Conservation (phyloP, 2,888 invertebrate genomes). For the Tortrix viridana region DNA sequence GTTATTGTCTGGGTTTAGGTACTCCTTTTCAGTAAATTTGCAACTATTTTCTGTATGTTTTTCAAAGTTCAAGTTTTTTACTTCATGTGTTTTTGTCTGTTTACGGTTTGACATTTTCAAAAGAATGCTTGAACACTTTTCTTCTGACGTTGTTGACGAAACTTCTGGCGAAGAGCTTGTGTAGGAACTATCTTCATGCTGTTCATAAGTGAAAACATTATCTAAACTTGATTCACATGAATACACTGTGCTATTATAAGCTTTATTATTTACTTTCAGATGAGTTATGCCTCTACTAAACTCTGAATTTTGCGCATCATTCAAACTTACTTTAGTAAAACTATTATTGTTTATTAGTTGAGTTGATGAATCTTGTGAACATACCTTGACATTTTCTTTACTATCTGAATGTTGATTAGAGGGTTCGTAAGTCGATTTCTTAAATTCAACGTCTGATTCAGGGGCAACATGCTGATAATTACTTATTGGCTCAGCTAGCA, state of each 20-base stretch:
- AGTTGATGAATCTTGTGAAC: constrained; percentile 6
- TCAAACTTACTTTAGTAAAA: neutral
- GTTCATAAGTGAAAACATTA: constrained; percentile 53
- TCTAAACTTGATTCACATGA: constrained; percentile 64
- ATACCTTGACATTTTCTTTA: neutral
- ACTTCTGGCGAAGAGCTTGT: constrained; percentile 73
- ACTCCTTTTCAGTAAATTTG: constrained; percentile 69
- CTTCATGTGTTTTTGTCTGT: constrained; percentile 68
- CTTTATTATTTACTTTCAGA: constrained; percentile 30
- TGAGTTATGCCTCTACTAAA: neutral
- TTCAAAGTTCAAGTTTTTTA: constrained; percentile 56
- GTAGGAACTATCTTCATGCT: constrained; percentile 50
- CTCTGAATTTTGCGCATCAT: constrained; percentile 5
- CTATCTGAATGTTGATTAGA: neutral
- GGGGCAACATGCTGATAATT: neutral
- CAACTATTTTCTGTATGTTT: constrained; percentile 54
- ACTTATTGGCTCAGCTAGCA: constrained; percentile 54
- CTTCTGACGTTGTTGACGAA: constrained; percentile 78
- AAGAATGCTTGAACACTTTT: constrained; percentile 67
- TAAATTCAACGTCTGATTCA: constrained; percentile 1
- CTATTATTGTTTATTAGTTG: neutral
- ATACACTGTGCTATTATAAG: constrained; percentile 51
- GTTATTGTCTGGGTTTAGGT: constrained; percentile 52
- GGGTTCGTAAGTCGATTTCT: neutral
- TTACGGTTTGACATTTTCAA: constrained; percentile 75